Evolutionary conservation across 30 jellyfish, hydroid and myxozoan genomes (phyloP).

Genomic region (Cassiopea andromeda): DNA sequence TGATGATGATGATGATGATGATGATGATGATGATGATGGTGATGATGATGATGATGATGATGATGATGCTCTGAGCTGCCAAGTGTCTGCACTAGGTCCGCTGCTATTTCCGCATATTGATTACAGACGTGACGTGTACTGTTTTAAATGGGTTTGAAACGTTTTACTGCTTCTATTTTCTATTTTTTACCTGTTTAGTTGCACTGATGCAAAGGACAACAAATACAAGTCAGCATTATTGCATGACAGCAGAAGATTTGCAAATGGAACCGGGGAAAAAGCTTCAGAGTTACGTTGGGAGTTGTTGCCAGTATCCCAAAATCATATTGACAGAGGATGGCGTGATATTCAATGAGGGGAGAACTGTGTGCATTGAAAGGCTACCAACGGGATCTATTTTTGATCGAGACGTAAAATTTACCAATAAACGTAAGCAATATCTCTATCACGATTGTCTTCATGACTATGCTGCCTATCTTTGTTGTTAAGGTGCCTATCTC

Average conservation of each 20-base stretch:
- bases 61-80: no score
- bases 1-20: no score
- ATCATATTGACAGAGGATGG: not conserved
- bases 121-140: no score
- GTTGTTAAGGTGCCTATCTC: no score
- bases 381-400: not conserved
- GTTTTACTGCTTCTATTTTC: not conserved
- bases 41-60: no score
- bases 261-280: slow-evolving; percentile 4
- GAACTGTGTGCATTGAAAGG: slow-evolving; percentile 12
- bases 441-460: not conserved
- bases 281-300: slow-evolving; percentile 7
- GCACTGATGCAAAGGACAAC: not conserved
- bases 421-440: not conserved
- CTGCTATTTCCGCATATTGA: no score
- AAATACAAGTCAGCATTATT: not conserved
- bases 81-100: no score
- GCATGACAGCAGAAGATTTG: slow-evolving; percentile 14
- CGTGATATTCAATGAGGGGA: not conserved
- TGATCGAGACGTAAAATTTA: slow-evolving; percentile 1
- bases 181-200: not conserved
- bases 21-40: no score
- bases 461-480: no score
- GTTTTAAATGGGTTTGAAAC: no score
- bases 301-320: slow-evolving; percentile 23